A percentile compares a stretch with the other conserved stretches of the same genome.
These are phyloP conservation scores for Drosophila imparisetae DNA, from an alignment of 2,888 invertebrate species.

Conservation along the genomic window DNA sequence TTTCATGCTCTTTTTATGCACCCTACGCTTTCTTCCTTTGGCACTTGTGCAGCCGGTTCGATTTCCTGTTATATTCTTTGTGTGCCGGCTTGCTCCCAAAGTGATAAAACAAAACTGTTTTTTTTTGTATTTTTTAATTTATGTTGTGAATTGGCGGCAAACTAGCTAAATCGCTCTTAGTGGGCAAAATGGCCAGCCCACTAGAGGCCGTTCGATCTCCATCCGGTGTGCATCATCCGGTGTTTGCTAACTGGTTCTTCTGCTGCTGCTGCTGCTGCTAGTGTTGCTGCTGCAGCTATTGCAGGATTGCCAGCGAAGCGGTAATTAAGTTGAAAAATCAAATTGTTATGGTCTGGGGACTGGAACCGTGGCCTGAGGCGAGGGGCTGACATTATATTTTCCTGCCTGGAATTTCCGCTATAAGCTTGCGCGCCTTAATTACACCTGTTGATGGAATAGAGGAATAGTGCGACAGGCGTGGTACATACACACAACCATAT, in stretches of 20 bases:
- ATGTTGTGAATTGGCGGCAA: conserved; percentile 56
- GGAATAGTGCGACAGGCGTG: conserved; percentile 64
- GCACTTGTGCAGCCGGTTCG: conserved; percentile 79
- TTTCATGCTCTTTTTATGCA: conserved; percentile 14
- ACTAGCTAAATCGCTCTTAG: conserved; percentile 25
- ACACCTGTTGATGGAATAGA: conserved; percentile 65
- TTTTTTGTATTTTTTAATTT: conserved; percentile 40
- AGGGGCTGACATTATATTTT: conserved; percentile 57
- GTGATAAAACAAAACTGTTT: conserved; percentile 65
- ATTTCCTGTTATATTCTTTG: conserved; percentile 76
- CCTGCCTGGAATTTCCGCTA: conserved; percentile 79
- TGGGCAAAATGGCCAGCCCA: conserved; percentile 38
- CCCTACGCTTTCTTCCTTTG: conserved; percentile 50
- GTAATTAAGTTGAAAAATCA: conserved; percentile 74
- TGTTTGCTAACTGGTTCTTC: conserved; percentile 68
- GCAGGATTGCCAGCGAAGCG: conserved; percentile 65
- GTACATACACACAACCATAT: conserved; percentile 21
- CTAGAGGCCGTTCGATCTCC: conserved; percentile 49
- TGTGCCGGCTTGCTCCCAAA: conserved; percentile 47
- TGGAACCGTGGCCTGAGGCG: not conserved
- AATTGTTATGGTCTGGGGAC: conserved; percentile 66
- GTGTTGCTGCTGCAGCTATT: conserved; percentile 11
- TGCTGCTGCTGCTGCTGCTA: conserved; percentile 9
- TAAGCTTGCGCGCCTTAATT: conserved; percentile 64
- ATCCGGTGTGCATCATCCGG: conserved; percentile 60